These are phyloP conservation scores for Periparus ater DNA, from an alignment of 2,797 vertebrate species.

Conservation along the genomic window DNA sequence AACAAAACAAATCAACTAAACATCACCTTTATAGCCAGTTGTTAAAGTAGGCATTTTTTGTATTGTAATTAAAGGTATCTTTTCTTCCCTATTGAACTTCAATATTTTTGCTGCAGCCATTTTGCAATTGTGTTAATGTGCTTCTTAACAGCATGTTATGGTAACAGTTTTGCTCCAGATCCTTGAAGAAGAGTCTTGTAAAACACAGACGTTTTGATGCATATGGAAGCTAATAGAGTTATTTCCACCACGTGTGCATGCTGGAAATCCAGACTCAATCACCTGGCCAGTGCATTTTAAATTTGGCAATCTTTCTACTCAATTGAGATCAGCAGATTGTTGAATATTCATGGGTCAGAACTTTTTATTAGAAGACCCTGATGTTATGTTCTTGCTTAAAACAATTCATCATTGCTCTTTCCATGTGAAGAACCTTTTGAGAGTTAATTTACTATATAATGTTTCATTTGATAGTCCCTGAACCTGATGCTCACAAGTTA, in stretches of 20 bases:
- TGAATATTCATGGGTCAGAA: conserved; percentile 54
- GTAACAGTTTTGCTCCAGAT: background rate
- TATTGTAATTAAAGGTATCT: background rate
- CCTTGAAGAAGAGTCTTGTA: background rate
- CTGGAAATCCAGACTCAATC: conserved; percentile 48
- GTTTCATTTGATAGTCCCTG: background rate
- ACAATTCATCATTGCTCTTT: conserved; percentile 51
- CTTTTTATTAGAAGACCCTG: conserved; percentile 53
- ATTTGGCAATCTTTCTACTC: conserved; percentile 54
- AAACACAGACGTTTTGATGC: background rate
- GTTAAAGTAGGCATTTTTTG: background rate
- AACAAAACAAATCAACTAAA: background rate
- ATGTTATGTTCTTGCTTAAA: conserved; percentile 18
- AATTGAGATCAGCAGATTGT: conserved; percentile 55
- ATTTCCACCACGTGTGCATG: conserved; percentile 15
- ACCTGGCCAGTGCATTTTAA: conserved; percentile 44
- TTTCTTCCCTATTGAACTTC: background rate
- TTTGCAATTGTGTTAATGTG: background rate
- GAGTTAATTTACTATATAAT: conserved; percentile 60
- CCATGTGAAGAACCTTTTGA: background rate
- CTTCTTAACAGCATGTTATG: background rate
- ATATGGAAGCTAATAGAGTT: conserved; percentile 26
- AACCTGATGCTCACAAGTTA: conserved; percentile 36
- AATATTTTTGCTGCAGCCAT: background rate
- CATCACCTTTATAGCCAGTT: background rate